Evolutionary conservation across 2,113 vertebrate genomes (phyloP).

Genomic region (Leucopternis melanops): DNA sequence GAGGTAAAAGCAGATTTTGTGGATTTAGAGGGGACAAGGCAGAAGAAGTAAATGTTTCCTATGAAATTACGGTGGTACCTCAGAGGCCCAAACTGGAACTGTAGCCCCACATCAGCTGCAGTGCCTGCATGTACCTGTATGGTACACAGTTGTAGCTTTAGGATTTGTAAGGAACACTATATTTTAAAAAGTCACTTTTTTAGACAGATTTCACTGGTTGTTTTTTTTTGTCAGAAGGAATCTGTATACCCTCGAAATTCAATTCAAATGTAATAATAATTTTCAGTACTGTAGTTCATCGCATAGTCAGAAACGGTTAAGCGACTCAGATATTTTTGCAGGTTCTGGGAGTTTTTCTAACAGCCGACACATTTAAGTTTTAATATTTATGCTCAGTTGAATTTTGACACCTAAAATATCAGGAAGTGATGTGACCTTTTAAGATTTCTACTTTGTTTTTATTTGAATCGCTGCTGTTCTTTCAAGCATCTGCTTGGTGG

Average conservation of each 20-base stretch:
- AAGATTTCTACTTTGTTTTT: constrained; percentile 8
- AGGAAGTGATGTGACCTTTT: constrained; percentile 34
- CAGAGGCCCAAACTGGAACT: neutral
- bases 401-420: constrained; percentile 28
- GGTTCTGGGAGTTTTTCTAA: neutral
- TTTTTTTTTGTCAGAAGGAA: neutral
- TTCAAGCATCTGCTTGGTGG: constrained; percentile 7
- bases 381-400: constrained; percentile 10
- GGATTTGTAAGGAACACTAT: neutral
- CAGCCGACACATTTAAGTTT: neutral
- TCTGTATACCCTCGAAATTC: neutral
- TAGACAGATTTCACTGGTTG: too few species aligned
- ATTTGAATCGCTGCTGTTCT: neutral
- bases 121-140: neutral
- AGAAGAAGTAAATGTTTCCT: neutral
- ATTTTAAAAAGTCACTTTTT: neutral
- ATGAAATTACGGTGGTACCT: neutral
- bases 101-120: neutral
- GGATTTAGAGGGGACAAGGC: neutral
- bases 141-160: neutral
- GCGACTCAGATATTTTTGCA: neutral
- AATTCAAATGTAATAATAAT: neutral
- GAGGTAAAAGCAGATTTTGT: neutral
- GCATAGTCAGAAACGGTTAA: neutral
- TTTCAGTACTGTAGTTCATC: neutral